Evolutionary conservation across 2,888 invertebrate genomes (phyloP), one percentile per base, ranked within the genome.

Genomic region (Heliconius ismenius): DNA sequence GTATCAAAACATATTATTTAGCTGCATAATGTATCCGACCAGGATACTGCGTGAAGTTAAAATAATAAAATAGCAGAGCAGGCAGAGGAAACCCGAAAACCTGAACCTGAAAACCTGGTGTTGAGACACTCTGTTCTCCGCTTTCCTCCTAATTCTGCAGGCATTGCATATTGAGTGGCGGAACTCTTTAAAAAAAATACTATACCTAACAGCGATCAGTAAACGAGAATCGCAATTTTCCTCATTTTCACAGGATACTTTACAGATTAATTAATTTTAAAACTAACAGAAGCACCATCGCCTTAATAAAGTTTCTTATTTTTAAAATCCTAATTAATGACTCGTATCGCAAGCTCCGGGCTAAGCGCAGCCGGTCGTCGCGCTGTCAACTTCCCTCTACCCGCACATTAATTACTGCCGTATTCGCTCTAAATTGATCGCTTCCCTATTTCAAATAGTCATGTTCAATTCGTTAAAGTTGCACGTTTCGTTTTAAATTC

Each of bases 401-500:
- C 85, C 90, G 89, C 90, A 89, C 90, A 91, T 91, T 91, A 89
- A 90, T 91, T 90, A 89, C 88, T 79, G 83, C 85, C 84, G 84
- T 84, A 85, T 86, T 88, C 88, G 88, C 89, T 89, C 88, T 88
- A 88, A 91, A 91, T 91, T 90, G 91, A 91, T 90, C 87, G 88
- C 89, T 88, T 90, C 89, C 87, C 87, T 84, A 85, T 79, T 79
- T 82, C 79, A 79, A 81, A 80, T 79, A 80, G 74, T 76, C 79
- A 77, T 81, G 79, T 82, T 83, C 79, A 76, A 76, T 80, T 78
- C 73, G 49, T 62, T 78, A 36, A 75, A 43, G 69, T 74, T 26
- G 63, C 68, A 75, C 54, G 49, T 75, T 70, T 63, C 63, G 43
- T 62, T 39, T 62, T 62, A 62, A 43, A 18, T 72, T 39, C 18